Evolutionary conservation across 2,888 invertebrate genomes (phyloP).

Genomic region (Stenchaetothrips biformis): DNA sequence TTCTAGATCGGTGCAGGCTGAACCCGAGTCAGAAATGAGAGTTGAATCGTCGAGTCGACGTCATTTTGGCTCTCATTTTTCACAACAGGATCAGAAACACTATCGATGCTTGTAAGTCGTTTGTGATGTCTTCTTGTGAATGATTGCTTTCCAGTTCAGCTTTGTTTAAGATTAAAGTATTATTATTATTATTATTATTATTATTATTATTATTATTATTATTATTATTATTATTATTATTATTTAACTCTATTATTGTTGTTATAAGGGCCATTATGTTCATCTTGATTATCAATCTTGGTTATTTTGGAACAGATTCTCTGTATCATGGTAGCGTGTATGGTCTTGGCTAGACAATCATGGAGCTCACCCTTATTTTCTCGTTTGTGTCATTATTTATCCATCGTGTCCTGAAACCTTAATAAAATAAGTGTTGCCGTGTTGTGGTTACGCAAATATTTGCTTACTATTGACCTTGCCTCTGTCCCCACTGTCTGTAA

Average conservation of each 20-base stretch:
- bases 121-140: constrained; percentile 18
- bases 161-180: constrained; percentile 18
- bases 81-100: not conserved
- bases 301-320: constrained; percentile 19
- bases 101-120: constrained; percentile 1
- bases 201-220: not conserved
- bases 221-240: not conserved
- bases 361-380: constrained; percentile 15
- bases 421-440: constrained; percentile 23
- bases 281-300: constrained; percentile 14
- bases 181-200: constrained; percentile 1
- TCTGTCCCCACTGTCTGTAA: not conserved
- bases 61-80: not conserved
- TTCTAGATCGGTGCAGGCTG: not conserved
- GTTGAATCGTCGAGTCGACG: not conserved
- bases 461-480: constrained; percentile 8
- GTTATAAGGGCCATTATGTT: constrained; percentile 23
- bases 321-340: constrained; percentile 17
- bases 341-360: constrained; percentile 15
- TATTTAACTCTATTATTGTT: not conserved
- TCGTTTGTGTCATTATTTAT: constrained; percentile 19
- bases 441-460: constrained; percentile 22
- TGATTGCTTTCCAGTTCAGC: constrained; percentile 20
- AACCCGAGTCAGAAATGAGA: not conserved
- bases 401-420: constrained; percentile 24